Evolutionary conservation across 2,113 vertebrate species (phyloP).

Genomic region (Perccottus glenii): DNA sequence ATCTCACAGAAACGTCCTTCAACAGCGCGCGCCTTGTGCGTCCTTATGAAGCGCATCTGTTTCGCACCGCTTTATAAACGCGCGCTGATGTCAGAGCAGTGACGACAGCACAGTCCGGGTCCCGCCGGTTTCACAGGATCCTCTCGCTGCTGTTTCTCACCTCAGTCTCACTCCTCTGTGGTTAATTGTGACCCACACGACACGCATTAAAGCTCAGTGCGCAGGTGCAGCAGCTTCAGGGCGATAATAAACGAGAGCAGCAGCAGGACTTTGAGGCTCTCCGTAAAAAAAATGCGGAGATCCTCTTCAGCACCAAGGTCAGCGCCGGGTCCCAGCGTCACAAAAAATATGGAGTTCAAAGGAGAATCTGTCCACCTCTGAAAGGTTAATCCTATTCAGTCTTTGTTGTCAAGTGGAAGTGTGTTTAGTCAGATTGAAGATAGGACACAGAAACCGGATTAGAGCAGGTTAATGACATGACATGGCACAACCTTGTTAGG

Average conservation of each 20-base stretch:
- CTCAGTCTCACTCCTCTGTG: not conserved
- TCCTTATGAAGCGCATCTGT: conserved; percentile 36
- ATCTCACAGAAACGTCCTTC: too few relatives aligned
- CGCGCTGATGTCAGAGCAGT: conserved; percentile 64
- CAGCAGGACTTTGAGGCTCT: not conserved
- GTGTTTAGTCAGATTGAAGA: too few relatives aligned
- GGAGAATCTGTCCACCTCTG: too few relatives aligned
- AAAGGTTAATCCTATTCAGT: too few relatives aligned
- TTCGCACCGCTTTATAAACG: conserved; percentile 55
- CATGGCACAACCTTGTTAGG: too few relatives aligned
- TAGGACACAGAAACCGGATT: too few relatives aligned
- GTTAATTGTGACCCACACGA: not conserved
- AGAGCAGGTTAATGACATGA: too few relatives aligned
- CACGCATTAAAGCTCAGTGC: not conserved
- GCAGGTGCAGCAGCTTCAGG: not conserved
- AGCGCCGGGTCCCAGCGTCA: conserved; percentile 36
- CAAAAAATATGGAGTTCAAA: not conserved
- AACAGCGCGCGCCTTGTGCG: not conserved
- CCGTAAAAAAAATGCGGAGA: not conserved
- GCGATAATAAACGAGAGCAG: not conserved
- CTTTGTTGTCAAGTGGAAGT: too few relatives aligned
- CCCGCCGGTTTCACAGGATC: conserved; percentile 31
- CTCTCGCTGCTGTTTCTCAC: not conserved
- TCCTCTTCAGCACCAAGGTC: conserved; percentile 65
- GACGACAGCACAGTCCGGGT: conserved; percentile 47